Base-by-base conservation (phyloP, 2,888 invertebrate genomes). In the Phalangium opilio region DNA sequence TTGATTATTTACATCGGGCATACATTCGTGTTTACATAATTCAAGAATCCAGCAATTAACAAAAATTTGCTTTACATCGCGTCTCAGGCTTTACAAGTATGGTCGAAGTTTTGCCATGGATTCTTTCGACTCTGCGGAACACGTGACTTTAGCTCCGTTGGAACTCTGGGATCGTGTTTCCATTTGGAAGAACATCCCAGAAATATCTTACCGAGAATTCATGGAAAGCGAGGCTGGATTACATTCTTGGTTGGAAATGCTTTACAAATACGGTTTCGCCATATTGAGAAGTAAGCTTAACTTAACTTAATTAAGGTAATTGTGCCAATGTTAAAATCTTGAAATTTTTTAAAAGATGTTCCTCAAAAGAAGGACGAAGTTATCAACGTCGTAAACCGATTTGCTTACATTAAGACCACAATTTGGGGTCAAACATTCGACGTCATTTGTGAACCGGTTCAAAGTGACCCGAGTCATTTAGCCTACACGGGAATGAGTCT, bases 331-430 rank as follows among this genome's bases (percentile, higher is more conserved):
- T 12, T 11, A 41, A 45, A 8, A 45, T 41, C 18, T 33, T 12
- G 12, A 19, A 10, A 14, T 35, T 44, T 11, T 15, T 44, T n/a
- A 12, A 19, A 15, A 57, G 57, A 56, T 44, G 62, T 62, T 15
- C 63, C 63, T 3, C 49, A 56, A 21, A 51, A 56, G 2, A 53
- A 55, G 53, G 56, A 58, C 18, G 55, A 60, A 50, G 55, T 63
- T 8, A 49, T 59, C n/a, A 59, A 61, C 41, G 59, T 63, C 5
- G 61, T 62, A 34, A 58, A 61, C 36, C 53, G 61, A 7, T 61
- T 63, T 50, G 61, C 63, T 5, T 63, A 63, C 49, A 60, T 63
- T 12, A 63, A 63, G 48, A 60, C 61, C 53, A 63, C 63, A 3
- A 60, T 59, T 44, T 63, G 63, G 55, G 63, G 63, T 3, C 46